Percentiles rank a stretch among this genome's conserved stretches.
These are phyloP conservation scores for Nyctibius bracteatus DNA, from an alignment of 2,113 vertebrate species.

Conservation along the genomic window DNA sequence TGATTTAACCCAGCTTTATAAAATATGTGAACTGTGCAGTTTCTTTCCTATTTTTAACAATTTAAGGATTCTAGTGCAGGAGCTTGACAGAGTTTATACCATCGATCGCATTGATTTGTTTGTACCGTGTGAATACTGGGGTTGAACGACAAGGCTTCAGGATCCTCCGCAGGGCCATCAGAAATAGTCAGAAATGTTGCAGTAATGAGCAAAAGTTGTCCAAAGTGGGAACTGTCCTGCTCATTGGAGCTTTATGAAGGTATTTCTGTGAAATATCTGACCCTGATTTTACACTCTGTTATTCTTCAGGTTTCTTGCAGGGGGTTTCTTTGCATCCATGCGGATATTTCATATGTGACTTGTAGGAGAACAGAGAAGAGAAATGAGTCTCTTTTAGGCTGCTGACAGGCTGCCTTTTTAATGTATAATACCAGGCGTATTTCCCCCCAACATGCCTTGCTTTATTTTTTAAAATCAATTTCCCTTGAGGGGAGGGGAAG, in stretches of 20 bases:
- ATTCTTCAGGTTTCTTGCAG: background rate
- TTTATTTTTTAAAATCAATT: background rate
- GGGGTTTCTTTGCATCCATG: background rate
- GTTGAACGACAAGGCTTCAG: background rate
- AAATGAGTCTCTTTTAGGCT: background rate
- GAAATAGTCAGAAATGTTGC: background rate
- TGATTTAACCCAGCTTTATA: constrained; percentile 86
- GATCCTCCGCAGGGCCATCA: background rate
- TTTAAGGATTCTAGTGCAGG: constrained; percentile 51
- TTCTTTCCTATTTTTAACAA: constrained; percentile 78
- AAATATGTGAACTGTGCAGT: constrained; percentile 84
- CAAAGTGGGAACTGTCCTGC: background rate
- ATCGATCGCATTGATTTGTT: background rate
- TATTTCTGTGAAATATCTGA: background rate
- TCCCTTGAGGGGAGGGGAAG: background rate
- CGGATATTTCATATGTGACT: background rate
- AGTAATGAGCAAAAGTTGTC: background rate
- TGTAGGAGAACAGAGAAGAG: background rate
- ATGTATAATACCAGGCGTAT: background rate
- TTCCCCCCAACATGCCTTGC: background rate
- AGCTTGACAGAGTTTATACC: background rate
- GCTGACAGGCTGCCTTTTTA: background rate
- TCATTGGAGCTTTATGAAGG: background rate
- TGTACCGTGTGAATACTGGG: background rate
- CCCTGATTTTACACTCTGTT: background rate